Evolutionary conservation across 2,113 vertebrate genomes (phyloP), one percentile per base, ranked within the genome.

Genomic region (Tinamus guttatus): DNA sequence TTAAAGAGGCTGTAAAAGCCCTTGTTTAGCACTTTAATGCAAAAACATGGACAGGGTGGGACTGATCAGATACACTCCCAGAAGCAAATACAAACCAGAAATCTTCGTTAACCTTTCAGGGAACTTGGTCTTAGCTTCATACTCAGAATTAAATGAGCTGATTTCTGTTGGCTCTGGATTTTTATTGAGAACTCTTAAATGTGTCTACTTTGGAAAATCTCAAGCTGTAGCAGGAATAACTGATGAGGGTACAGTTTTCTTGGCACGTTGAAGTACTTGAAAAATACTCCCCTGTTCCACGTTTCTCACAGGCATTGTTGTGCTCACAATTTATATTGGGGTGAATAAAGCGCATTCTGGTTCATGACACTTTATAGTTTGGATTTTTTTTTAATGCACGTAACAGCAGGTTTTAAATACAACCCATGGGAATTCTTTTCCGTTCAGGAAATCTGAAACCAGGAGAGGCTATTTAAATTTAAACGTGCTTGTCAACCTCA

Each of bases 221-320:
- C 1, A 13, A 82, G 54, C 68, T 74, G 67, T 5, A 59, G 62
- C 64, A 92, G 86, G 69, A 83, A 73, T 81, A 89, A 75, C 59
- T 81, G 80, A 90, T 93, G 90, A 81, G 56, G 81, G 56, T 41
- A 43, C 20, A 13, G 36, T 34, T 88, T 78, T 64, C 77, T 63
- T 75, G 79, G 76, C 79, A 88, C 49, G 43, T n/a, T 74, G 40
- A 90, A 83, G 51, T 38, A 60, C 83, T 73, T 64, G 81, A 63
- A 81, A 89, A 87, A 87, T n/a, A 91, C 87, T 75, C 73, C 51
- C 32, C 62, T 38, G 65, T 25, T 94, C 58, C 27, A 38, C 0
- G 0, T 93, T 85, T 91, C 89, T 95, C 87, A 79, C 21, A 71
- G 89, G 87, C 47, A 94, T 94, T 93, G 74, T 95, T 94, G 68